Base-by-base conservation (phyloP, 92 coral and sea anemone species). In the Metridium senile region DNA sequence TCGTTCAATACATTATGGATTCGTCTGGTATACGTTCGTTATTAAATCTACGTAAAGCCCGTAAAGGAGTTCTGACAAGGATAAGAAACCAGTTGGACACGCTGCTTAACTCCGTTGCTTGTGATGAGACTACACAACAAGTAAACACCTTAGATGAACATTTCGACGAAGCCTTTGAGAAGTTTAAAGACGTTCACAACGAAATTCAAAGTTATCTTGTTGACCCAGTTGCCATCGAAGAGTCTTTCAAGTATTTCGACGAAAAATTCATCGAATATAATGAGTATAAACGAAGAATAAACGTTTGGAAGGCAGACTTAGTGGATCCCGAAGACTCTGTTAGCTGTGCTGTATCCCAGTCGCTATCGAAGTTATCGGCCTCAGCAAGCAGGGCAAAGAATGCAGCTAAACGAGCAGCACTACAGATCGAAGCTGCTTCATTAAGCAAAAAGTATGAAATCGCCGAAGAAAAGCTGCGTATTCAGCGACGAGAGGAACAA, bases 381-480 rank as follows among this genome's bases (percentile, higher is more conserved):
- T 54, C 70, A 21, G 43, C 45, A 32, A 32, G 9, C 19, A 64
- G 76, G 43, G 68, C 72, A 25, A 78, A 56, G 46, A 31, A 56
- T 21, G 72, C 85, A 9, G 93, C 89, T 0, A 81, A 64, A 77
- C 85, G 72, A 34, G 93, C 93, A n/a, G 83, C 83, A 11, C 57
- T 88, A 33, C 35, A 56, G 58, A 89, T 69, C 8, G 88, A 88
- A 35, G 92, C 72, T 19, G 69, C 78, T 16, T 61, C 69, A 8
- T 46, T 74, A 13, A 19, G 51, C 2, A 32, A 75, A 39, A 76
- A 46, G 9, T 70, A 63, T 2, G 45, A 62, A 9, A 18, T 83
- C 1, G 86, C 73, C 1, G 54, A 74, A 31, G 78, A 88, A 47
- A 84, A 74, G 33, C 56, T 88, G 8, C 69, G 59, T 17, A 31